Evolutionary conservation across 2,888 invertebrate genomes (phyloP), one percentile per base, ranked within the genome.

Genomic region (Resseliella maxima): DNA sequence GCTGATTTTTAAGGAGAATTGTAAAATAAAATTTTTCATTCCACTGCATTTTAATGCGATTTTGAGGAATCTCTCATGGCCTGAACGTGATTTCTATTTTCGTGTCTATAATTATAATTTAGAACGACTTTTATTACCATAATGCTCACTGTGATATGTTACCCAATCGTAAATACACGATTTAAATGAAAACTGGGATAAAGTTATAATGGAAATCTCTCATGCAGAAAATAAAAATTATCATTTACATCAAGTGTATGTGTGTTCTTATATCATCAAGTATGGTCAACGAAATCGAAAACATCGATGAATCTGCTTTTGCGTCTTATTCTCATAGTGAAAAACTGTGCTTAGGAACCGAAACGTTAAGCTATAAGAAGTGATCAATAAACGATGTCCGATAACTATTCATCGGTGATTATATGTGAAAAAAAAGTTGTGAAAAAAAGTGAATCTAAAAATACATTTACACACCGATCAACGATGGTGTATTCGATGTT

Each of bases 41-140:
- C 10, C 59, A 59, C n/a, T 6, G 3, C 24, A n/a, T n/a, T n/a
- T n/a, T 10, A n/a, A 24, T 21, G 59, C 59, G 59, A 18, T 50
- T 50, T 50, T 18, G 15, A 12, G 21, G 15, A 59, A 24, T 31
- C 31, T 15, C 31, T 2, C 24, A 3, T 24, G 59, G n/a, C 24
- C 3, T 59, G 59, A n/a, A 59, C 24, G n/a, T 6, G 24, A 59
- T 2, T 72, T 72, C 35, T 72, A 27, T 35, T 35, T 72, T 72
- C 31, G 35, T 72, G 5, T 15, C 31, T 12, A 72, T 35, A 72
- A 72, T 31, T 35, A 72, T 72, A 18, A 72, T 72, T 72, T 31
- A 35, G 72, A 31, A 18, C 72, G 35, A 72, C 72, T 72, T 72
- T 72, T 72, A 72, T 72, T 31, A 31, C 3, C 72, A n/a, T 35